Evolutionary conservation across 2,797 vertebrate genomes (phyloP).

Genomic region (Coregonus ussuriensis): DNA sequence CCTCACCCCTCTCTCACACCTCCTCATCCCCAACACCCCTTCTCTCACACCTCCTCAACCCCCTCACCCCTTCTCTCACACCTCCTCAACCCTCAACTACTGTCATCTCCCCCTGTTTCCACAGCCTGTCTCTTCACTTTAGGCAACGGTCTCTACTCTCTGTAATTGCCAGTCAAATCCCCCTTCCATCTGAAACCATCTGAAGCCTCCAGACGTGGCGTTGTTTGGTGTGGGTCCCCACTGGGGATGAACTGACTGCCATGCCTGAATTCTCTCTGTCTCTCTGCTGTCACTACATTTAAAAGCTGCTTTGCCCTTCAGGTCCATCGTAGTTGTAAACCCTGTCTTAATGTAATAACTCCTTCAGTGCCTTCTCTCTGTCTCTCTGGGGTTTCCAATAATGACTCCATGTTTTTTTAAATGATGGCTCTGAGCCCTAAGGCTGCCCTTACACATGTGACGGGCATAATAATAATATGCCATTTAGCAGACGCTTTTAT

Average conservation of each 20-base stretch:
- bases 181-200: not conserved
- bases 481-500: too few relatives aligned
- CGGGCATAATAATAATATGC: too few relatives aligned
- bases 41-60: not conserved
- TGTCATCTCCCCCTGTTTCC: not conserved
- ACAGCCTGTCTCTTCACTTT: not conserved
- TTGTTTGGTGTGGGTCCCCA: not conserved
- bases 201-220: not conserved
- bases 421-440: not conserved
- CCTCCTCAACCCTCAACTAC: not conserved
- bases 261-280: not conserved
- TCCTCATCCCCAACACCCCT: fast-evolving
- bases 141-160: not conserved
- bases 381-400: too few relatives aligned
- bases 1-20: not conserved
- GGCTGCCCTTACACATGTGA: not conserved
- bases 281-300: not conserved
- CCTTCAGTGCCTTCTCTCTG: not conserved
- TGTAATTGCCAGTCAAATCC: slow-evolving; percentile 12
- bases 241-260: not conserved
- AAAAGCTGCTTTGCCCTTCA: not conserved
- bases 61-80: not conserved
- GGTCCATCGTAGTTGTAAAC: not conserved
- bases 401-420: not conserved
- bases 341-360: not conserved